Evolutionary conservation across 2,113 vertebrate genomes (phyloP).

Genomic region (Casuarius casuarius): DNA sequence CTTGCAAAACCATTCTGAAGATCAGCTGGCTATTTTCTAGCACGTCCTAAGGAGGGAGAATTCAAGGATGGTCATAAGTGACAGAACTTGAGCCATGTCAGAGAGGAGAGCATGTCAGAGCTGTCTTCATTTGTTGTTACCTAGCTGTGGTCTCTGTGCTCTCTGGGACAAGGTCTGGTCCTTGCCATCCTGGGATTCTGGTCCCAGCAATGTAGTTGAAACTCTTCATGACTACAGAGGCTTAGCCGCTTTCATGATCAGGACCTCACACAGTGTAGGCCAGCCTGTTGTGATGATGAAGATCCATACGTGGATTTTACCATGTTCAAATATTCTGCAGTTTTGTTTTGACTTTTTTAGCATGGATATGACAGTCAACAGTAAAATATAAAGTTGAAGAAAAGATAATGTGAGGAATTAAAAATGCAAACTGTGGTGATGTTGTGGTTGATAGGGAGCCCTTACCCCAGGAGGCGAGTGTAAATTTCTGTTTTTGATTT

Average conservation of each 20-base stretch:
- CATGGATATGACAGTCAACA: background rate
- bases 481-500: background rate
- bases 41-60: background rate
- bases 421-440: background rate
- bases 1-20: background rate
- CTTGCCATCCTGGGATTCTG: background rate
- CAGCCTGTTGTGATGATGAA: background rate
- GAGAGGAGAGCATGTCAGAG: background rate
- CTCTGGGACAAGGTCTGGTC: background rate
- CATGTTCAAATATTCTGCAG: background rate
- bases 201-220: background rate
- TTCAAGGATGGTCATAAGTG: background rate
- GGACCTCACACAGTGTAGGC: too few species aligned
- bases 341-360: background rate
- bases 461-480: background rate
- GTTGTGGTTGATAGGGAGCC: background rate
- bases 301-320: background rate
- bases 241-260: background rate
- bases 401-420: background rate
- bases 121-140: background rate
- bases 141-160: background rate
- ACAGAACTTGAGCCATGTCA: background rate
- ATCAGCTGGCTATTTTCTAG: background rate
- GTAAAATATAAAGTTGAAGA: background rate
- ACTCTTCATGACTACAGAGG: accelerated